These are phyloP conservation scores for Rhingia campestris DNA, from an alignment of 2,888 invertebrate genomes.

Conservation along the genomic window DNA sequence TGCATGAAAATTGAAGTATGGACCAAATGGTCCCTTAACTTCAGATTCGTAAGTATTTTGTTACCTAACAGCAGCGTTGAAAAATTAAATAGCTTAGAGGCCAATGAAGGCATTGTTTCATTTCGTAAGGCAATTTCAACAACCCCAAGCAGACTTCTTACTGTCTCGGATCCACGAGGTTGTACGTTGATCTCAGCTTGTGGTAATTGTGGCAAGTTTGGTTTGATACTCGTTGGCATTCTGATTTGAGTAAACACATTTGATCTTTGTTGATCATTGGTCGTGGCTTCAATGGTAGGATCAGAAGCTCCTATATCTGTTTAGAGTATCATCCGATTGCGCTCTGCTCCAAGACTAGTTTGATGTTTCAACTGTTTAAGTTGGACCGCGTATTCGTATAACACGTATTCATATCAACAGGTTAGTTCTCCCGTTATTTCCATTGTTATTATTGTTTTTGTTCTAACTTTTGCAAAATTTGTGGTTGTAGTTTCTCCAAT, in stretches of 20 bases:
- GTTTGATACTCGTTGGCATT: constrained; percentile 58
- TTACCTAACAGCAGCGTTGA: constrained; percentile 42
- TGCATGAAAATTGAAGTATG: too few relatives aligned
- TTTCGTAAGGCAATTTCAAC: constrained; percentile 62
- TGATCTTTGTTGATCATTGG: neutral
- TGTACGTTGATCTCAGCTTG: constrained; percentile 41
- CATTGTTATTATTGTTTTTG: constrained; percentile 45
- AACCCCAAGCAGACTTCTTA: constrained; percentile 72
- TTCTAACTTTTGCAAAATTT: constrained; percentile 47
- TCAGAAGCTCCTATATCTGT: too few relatives aligned
- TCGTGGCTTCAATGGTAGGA: constrained; percentile 74
- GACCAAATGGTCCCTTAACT: too few relatives aligned
- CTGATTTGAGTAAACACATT: constrained; percentile 11
- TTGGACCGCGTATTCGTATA: constrained; percentile 22
- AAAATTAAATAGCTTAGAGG: constrained; percentile 75
- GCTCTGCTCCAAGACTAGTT: constrained; percentile 67
- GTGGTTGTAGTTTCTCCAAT: constrained; percentile 36
- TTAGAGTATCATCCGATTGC: too few relatives aligned
- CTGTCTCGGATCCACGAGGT: constrained; percentile 34
- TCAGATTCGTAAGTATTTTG: too few relatives aligned
- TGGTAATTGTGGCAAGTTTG: constrained; percentile 55
- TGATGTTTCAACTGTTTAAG: constrained; percentile 75
- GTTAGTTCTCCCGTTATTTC: too few relatives aligned
- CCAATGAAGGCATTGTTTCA: constrained; percentile 77
- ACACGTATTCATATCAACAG: too few relatives aligned